A percentile compares a stretch with the other conserved stretches of the same genome.
Evolutionary conservation across 2,888 invertebrate genomes (phyloP).

Genomic region (Trachelus iudaicus): DNA sequence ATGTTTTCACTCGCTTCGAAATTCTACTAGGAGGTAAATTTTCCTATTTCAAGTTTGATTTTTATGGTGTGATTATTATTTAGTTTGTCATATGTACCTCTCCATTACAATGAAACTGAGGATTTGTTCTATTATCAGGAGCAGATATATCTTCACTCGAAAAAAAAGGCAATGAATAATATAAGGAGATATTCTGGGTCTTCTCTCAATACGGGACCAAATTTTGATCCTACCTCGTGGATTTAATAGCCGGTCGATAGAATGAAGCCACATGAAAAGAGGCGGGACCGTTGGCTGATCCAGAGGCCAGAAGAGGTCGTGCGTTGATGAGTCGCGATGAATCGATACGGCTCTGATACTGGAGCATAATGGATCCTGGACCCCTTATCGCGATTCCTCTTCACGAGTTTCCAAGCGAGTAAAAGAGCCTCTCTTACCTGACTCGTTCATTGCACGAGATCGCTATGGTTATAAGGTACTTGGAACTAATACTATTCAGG

Average conservation of each 20-base stretch:
- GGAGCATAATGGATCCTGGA: conserved; percentile 22
- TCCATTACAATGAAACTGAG: too few species aligned
- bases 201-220: background rate
- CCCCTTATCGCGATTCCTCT: conserved; percentile 19
- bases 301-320: conserved; percentile 22
- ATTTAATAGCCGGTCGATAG: background rate
- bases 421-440: conserved; percentile 14
- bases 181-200: background rate
- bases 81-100: background rate
- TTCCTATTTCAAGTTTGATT: background rate
- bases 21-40: background rate
- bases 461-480: conserved; percentile 1
- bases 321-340: conserved; percentile 24
- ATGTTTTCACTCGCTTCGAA: background rate
- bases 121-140: background rate
- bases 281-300: conserved; percentile 10
- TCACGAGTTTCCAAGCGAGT: conserved; percentile 17
- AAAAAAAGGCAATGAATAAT: background rate
- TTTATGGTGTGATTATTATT: background rate
- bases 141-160: background rate
- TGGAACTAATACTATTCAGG: background rate
- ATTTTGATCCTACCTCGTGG: background rate
- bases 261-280: background rate
- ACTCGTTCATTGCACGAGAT: conserved; percentile 8
- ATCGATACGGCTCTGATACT: conserved; percentile 16